Evolutionary conservation across 2,888 invertebrate genomes (phyloP).

Genomic region (Acholoe squamosa): DNA sequence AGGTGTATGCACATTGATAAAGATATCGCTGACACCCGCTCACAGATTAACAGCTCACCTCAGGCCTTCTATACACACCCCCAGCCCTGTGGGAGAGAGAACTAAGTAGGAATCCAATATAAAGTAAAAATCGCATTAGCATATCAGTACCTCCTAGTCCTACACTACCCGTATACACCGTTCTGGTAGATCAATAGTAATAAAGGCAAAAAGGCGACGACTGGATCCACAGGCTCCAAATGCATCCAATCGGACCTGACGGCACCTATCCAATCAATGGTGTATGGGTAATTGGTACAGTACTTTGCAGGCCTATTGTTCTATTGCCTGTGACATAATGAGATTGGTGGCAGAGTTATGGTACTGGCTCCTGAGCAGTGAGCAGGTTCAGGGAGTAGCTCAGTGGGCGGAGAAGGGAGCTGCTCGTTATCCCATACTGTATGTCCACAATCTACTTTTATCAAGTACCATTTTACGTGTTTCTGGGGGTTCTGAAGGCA

Average conservation of each 20-base stretch:
- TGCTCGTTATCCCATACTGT: neutral
- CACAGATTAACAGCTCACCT: too few species aligned
- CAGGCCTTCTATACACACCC: neutral
- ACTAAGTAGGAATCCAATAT: neutral
- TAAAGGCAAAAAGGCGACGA: neutral
- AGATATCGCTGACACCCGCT: too few species aligned
- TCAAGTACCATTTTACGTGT: neutral
- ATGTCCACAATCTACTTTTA: constrained; percentile 6
- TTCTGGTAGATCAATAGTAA: constrained; percentile 16
- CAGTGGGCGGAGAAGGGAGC: neutral
- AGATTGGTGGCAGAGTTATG: constrained; percentile 18
- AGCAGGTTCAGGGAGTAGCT: neutral
- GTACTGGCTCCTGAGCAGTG: constrained; percentile 7
- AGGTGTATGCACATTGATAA: too few species aligned
- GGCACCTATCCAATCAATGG: constrained; percentile 1
- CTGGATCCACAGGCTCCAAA: neutral
- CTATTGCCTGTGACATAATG: constrained; percentile 58
- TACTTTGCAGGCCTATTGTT: constrained; percentile 51
- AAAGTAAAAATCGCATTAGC: constrained; percentile 20
- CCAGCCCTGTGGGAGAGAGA: neutral
- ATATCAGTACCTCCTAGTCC: neutral
- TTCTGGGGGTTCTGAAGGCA: neutral
- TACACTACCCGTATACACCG: neutral
- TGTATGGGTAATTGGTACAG: constrained; percentile 31
- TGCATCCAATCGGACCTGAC: constrained; percentile 23